Evolutionary conservation across 2,888 invertebrate genomes (phyloP).

Genomic region (Nipponacmea schrenckii): DNA sequence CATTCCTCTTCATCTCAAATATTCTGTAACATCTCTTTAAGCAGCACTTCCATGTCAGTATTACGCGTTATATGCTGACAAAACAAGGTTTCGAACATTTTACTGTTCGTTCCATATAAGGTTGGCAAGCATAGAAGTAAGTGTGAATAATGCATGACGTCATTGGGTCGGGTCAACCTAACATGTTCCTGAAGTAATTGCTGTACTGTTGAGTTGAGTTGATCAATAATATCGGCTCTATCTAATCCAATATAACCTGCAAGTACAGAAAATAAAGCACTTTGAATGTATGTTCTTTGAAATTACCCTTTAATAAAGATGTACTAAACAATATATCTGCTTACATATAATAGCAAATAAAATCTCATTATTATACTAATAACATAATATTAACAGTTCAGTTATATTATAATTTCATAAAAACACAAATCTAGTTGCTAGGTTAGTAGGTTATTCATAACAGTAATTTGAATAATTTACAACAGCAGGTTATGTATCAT

Average conservation of each 20-base stretch:
- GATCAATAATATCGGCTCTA: slow-evolving; percentile 49
- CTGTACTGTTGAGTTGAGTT: slow-evolving; percentile 57
- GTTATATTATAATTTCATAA: no score
- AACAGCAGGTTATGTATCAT: no score
- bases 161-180: slow-evolving; percentile 47
- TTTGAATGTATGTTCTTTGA: no score
- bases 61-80: slow-evolving; percentile 57
- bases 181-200: slow-evolving; percentile 61
- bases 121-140: slow-evolving; percentile 62
- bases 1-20: slow-evolving; percentile 27
- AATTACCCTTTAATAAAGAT: no score
- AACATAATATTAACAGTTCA: no score
- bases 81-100: slow-evolving; percentile 62
- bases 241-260: slow-evolving; percentile 57
- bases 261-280: slow-evolving; percentile 25
- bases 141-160: slow-evolving; percentile 63
- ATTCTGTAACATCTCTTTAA: slow-evolving; percentile 59
- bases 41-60: slow-evolving; percentile 57
- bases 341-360: no score
- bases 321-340: no score
- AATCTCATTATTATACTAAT: no score
- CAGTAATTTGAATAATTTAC: no score
- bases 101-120: slow-evolving; percentile 60
- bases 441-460: no score
- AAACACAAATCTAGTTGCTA: no score